Base-by-base conservation (phyloP, 1,140 invertebrate genomes). In the Pogonus chalceus region DNA sequence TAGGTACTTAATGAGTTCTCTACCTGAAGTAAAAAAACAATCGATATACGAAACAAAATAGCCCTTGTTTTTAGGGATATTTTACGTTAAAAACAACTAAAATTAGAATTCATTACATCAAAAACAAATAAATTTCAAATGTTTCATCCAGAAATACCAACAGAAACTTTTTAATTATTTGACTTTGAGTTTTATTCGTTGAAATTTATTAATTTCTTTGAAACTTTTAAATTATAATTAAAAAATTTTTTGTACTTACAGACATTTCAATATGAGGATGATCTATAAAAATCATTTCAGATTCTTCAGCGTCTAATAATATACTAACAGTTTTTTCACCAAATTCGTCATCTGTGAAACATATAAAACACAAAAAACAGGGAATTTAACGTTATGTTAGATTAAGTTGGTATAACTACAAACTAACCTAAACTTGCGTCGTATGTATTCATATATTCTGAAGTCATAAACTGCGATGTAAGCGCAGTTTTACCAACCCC, bases 401-500 rank as follows among this genome's bases (percentile, higher is more conserved):
- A 18, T 43, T 43, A 10, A 43, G 3, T 12, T 12, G 37, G 9
- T 12, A 53, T 7, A 53, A 23, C 43, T 43, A 37, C 14, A 24
- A 43, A 18, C 77, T 82, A 76, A 90, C 88, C 87, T 64, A 90
- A 69, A 64, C 87, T 89, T 0, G 87, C 86, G 68, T 93, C 90
- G 66, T 92, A 91, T 0, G 88, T 90, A 69, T 92, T 91, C 81
- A 93, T 90, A 65, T 92, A 93, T 61, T 95, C 91, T 49, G 89
- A 92, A 3, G 90, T 93, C 87, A 93, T 91, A 65, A 94, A 94
- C 69, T 95, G 91, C 0, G 87, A 87, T 0, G 90, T 85, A 2
- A 94, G 72, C 1, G 90, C 85, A 1, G 89, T 90, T 71, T 94
- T 94, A 1, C 92, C 91, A 22, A 93, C 90, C 1, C 88, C 90